phyloP scores from a whole-genome alignment of 2,888 invertebrate species.

The Onchidella celtica region DNA sequence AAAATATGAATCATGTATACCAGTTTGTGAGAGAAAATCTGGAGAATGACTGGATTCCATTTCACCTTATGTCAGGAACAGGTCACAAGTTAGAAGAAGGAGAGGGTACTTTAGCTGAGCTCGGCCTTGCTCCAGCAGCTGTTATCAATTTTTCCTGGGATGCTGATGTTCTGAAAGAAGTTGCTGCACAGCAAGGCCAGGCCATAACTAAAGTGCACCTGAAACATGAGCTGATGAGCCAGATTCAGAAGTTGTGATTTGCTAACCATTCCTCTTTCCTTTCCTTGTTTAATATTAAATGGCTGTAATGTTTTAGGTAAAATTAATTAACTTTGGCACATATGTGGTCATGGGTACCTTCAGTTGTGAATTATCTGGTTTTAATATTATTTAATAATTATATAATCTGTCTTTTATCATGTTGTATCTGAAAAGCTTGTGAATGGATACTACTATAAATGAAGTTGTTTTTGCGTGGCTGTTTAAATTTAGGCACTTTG shows the following conservation, averaged over 20 bases:
- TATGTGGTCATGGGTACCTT: no score
- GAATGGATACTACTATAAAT: no score
- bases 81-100: constrained; percentile 87
- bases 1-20: constrained; percentile 87
- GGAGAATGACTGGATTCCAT: constrained; percentile 85
- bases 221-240: constrained; percentile 86
- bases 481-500: no score
- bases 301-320: no score
- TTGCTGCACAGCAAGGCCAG: constrained; percentile 70
- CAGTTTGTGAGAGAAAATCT: constrained; percentile 91
- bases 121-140: constrained; percentile 90
- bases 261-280: not conserved
- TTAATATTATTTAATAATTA: no score
- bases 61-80: constrained; percentile 86
- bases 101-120: constrained; percentile 85
- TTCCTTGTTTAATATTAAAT: no score
- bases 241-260: constrained; percentile 46
- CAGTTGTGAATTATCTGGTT: no score
- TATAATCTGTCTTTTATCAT: no score
- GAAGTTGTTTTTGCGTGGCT: no score
- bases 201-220: constrained; percentile 81
- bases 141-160: constrained; percentile 89
- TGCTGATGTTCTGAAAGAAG: constrained; percentile 68
- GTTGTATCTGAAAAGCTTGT: no score
- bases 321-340: no score